Conservation (phyloP, 1,140 invertebrate species). For the Andrena cerasifolii region DNA sequence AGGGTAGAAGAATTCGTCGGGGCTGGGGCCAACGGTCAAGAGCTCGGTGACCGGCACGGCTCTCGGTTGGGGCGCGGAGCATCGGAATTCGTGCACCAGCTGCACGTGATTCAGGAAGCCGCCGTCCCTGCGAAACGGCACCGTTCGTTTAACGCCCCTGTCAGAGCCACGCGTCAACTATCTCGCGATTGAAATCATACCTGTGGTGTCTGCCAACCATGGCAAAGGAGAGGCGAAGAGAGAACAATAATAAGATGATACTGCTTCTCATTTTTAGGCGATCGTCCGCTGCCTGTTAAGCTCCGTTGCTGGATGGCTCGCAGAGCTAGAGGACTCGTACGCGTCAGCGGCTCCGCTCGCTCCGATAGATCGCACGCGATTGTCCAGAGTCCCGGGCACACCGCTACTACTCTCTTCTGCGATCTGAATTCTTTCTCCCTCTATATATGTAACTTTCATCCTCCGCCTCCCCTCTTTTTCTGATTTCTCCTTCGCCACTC, state of each 20-base stretch:
- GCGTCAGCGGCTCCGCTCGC: neutral
- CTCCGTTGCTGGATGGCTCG: too few species aligned
- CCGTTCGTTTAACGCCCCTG: neutral
- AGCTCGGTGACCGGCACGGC: slow-evolving; percentile 75
- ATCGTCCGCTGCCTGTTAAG: neutral
- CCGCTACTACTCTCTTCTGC: slow-evolving; percentile 44
- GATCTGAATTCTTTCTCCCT: slow-evolving; percentile 66
- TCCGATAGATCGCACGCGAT: neutral
- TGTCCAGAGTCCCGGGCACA: neutral
- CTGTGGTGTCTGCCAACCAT: slow-evolving; percentile 62
- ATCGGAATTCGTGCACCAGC: slow-evolving; percentile 74
- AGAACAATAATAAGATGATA: slow-evolving; percentile 45
- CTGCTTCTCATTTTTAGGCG: slow-evolving; percentile 54
- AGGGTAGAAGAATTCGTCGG: slow-evolving; percentile 78
- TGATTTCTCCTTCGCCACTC: slow-evolving; percentile 66
- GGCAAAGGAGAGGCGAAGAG: slow-evolving; percentile 34
- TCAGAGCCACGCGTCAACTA: neutral
- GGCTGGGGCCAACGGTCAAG: slow-evolving; percentile 71
- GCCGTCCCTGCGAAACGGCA: slow-evolving; percentile 67
- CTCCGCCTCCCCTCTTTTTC: slow-evolving; percentile 56
- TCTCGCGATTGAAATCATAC: slow-evolving; percentile 36
- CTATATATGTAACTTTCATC: slow-evolving; percentile 67
- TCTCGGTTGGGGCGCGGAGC: slow-evolving; percentile 73
- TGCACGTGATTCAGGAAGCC: slow-evolving; percentile 77
- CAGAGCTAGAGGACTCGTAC: neutral